A percentile compares a stretch with the other conserved stretches of the same genome.
Conservation (phyloP, 64 coral and sea anemone genomes). For the Anthopleura sola region DNA sequence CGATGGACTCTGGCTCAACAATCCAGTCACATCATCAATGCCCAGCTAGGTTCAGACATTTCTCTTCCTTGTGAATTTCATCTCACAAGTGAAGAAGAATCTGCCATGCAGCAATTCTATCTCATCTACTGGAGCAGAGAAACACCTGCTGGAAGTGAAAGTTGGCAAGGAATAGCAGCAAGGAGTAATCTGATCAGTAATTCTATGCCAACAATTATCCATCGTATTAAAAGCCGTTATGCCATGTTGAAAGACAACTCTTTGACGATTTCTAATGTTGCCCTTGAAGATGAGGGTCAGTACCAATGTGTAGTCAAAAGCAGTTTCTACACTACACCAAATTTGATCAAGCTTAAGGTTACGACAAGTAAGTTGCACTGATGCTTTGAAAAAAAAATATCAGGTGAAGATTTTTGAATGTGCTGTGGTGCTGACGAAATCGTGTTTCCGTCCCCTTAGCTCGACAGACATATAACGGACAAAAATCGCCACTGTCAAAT, state of each 20-base stretch:
- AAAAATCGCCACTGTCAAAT: too few relatives aligned
- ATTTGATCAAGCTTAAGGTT: not conserved
- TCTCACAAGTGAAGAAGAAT: not conserved
- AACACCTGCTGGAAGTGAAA: not conserved
- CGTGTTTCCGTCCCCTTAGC: too few relatives aligned
- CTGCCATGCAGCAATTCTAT: not conserved
- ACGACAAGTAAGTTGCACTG: too few relatives aligned
- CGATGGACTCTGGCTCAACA: not conserved
- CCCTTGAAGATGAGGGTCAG: not conserved
- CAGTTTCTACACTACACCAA: slow-evolving; percentile 5
- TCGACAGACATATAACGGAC: too few relatives aligned
- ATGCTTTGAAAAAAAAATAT: too few relatives aligned
- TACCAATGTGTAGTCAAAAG: slow-evolving; percentile 9
- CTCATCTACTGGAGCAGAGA: not conserved
- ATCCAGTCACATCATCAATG: not conserved
- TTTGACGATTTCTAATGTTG: not conserved
- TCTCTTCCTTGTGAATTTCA: not conserved
- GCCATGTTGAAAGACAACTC: not conserved
- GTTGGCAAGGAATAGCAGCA: not conserved
- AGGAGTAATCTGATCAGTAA: not conserved
- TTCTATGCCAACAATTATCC: not conserved
- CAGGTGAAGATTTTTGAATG: too few relatives aligned
- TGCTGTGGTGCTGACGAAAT: too few relatives aligned
- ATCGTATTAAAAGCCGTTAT: not conserved
- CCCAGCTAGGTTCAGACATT: not conserved